Percentiles rank a stretch among this genome's conserved stretches.
phyloP scores from a whole-genome alignment of 2,113 vertebrate species.

The Psilopogon haemacephalus region DNA sequence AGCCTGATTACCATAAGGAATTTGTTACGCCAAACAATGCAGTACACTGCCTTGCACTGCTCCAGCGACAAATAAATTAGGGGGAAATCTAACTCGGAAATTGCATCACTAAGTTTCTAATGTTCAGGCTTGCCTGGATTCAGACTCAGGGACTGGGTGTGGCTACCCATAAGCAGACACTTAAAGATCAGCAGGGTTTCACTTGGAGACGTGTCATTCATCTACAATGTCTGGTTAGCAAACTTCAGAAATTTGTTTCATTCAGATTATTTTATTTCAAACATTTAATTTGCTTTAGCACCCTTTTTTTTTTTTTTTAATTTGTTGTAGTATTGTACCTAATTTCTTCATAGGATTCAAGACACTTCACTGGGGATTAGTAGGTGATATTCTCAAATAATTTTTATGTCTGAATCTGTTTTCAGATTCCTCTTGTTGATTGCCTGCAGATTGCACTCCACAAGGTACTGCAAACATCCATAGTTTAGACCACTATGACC shows the following conservation, averaged over 20 bases:
- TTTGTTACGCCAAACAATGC: background rate
- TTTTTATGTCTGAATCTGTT: background rate
- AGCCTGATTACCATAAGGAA: background rate
- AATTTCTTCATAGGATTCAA: background rate
- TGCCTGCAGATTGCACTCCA: background rate
- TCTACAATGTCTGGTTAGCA: background rate
- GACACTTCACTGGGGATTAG: background rate
- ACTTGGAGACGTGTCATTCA: background rate
- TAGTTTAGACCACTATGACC: background rate
- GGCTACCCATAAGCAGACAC: background rate
- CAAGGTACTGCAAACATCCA: background rate
- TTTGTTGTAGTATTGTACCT: background rate
- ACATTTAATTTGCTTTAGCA: background rate
- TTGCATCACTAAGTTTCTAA: background rate
- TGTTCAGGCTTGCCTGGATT: background rate
- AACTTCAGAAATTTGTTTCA: background rate
- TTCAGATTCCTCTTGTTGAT: background rate
- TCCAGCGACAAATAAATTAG: background rate
- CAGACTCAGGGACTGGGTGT: background rate
- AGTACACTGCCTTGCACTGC: background rate
- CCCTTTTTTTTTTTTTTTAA: background rate
- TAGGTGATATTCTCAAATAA: background rate
- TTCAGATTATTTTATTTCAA: background rate
- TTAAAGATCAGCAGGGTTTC: background rate
- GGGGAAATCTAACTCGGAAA: constrained; percentile 8